Conservation (phyloP, 1,140 invertebrate genomes). For the Pseudomyrmex dendroicus region DNA sequence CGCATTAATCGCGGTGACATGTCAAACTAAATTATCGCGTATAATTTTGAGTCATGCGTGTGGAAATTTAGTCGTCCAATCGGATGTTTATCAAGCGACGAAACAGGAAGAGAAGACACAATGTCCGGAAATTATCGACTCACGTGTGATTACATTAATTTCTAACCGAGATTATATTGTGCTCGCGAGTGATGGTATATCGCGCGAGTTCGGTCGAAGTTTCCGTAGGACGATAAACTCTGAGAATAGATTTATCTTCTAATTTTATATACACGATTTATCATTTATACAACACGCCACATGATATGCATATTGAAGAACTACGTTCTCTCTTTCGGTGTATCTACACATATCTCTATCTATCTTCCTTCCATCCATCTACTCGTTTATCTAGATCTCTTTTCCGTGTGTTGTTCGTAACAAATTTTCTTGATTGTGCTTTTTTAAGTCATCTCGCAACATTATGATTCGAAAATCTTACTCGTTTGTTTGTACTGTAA, state of each 20-base stretch:
- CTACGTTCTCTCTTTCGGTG: not conserved
- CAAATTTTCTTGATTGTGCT: too few relatives aligned
- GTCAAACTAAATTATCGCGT: conserved; percentile 43
- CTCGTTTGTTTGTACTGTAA: not conserved
- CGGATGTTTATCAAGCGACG: conserved; percentile 49
- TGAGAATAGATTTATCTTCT: conserved; percentile 51
- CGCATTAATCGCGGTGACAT: conserved; percentile 35
- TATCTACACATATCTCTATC: not conserved
- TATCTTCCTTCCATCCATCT: not conserved
- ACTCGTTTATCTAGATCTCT: too few relatives aligned
- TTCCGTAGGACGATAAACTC: conserved; percentile 39
- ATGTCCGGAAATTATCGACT: conserved; percentile 57
- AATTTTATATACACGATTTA: conserved; percentile 31
- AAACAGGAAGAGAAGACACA: conserved; percentile 48
- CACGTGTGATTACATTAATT: conserved; percentile 51
- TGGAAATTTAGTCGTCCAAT: conserved; percentile 51
- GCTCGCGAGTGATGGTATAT: conserved; percentile 14
- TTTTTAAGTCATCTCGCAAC: too few relatives aligned
- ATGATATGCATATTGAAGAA: conserved; percentile 29
- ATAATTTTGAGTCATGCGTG: conserved; percentile 43
- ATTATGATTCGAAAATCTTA: not conserved
- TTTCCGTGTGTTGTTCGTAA: too few relatives aligned
- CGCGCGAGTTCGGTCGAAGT: not conserved
- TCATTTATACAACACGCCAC: conserved; percentile 13
- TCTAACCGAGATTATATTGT: conserved; percentile 49